Base-by-base conservation (phyloP, 2,797 vertebrate species). In the Sebastes kiyomatsui region DNA sequence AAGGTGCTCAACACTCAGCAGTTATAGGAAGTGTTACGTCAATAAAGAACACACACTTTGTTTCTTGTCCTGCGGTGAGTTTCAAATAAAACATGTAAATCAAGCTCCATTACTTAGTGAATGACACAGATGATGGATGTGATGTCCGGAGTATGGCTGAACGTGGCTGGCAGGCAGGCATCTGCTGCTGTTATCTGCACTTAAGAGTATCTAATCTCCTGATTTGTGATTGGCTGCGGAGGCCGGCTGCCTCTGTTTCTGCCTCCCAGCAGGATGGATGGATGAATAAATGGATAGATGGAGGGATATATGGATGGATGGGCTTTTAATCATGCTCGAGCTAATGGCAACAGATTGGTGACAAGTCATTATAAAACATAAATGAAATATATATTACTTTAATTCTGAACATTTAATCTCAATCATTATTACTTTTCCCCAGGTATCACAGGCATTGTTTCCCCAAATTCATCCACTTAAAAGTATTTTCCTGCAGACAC, bases 171-270 rank as follows among this genome's bases (percentile, higher is more conserved):
- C 67, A 22, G 72, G n/a, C 66, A 8, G 68, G n/a, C 72, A 25
- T 61, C 32, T 67, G 69, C 69, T 67, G 77, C 68, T 2, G 9
- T 73, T 56, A 76, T 73, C 66, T 54, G 70, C 82, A 66, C 58
- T 49, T 56, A 16, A 67, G 30, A 33, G 42, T 4, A 55, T 75
- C 70, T 75, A 9, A 80, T 74, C 62, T 80, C 23, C 75, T 74
- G 75, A 8, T 42, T 28, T 28, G 60, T 74, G 79, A 84, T 85
- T 81, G 80, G 77, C 82, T 65, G 62, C 1, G 27, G 72, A 58
- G 70, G 67, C 25, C 2, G 66, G 5, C 28, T 5, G 56, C 77
- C 14, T 42, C 38, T 60, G 30, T 11, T 4, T 20, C 69, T 61
- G 74, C 32, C 72, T 55, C 81, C 27, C n/a, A 58, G 54, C 77